Evolutionary conservation across 2,888 invertebrate genomes (phyloP).

Genomic region (Halocaridina rubra): DNA sequence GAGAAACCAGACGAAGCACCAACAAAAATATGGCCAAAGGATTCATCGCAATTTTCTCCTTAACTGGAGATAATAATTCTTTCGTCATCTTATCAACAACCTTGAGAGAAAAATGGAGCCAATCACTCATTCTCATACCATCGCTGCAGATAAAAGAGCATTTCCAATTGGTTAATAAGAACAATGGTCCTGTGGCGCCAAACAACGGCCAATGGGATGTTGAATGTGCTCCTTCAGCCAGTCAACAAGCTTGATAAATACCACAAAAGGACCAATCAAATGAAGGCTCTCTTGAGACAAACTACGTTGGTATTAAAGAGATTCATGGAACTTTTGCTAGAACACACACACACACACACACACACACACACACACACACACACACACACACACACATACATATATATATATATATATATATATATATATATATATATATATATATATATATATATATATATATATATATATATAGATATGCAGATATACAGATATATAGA

Average conservation of each 20-base stretch:
- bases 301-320: neutral
- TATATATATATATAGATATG: neutral
- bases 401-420: neutral
- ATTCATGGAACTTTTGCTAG: too few species aligned
- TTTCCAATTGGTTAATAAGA: slow-evolving; percentile 27
- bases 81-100: slow-evolving; percentile 59
- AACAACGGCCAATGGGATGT: slow-evolving; percentile 39
- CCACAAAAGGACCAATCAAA: slow-evolving; percentile 41
- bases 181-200: slow-evolving; percentile 35
- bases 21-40: slow-evolving; percentile 44
- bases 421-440: neutral
- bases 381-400: neutral
- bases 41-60: slow-evolving; percentile 45
- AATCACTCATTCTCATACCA: slow-evolving; percentile 37
- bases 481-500: neutral
- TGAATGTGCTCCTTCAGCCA: slow-evolving; percentile 13
- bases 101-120: slow-evolving; percentile 53
- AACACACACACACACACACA: neutral
- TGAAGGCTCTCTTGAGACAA: neutral
- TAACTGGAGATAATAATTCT: slow-evolving; percentile 55
- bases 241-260: slow-evolving; percentile 33
- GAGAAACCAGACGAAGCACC: slow-evolving; percentile 45
- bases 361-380: neutral
- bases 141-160: slow-evolving; percentile 24
- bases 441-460: neutral